phyloP scores from a whole-genome alignment of 1,140 invertebrate species.

The Prorops nasuta region DNA sequence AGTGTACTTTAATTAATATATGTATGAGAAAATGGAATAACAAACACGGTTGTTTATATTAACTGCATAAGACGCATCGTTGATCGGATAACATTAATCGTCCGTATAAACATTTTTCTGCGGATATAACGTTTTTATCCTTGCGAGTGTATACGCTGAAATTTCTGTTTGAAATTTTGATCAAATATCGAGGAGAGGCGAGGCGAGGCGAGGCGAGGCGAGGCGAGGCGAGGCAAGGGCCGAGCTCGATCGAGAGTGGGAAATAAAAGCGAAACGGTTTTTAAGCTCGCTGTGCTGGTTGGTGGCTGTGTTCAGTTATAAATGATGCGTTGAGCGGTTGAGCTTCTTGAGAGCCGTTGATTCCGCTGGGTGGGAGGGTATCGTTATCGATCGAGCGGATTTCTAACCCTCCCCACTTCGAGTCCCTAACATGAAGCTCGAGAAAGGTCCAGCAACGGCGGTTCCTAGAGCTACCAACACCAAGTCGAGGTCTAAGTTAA shows the following conservation, averaged over 20 bases:
- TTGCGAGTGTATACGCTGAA: background rate
- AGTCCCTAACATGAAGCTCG: background rate
- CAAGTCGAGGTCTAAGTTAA: slow-evolving; percentile 12
- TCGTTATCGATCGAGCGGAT: too few species aligned
- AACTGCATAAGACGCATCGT: too few species aligned
- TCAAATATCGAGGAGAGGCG: background rate
- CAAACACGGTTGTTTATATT: too few species aligned
- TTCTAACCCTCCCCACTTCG: too few species aligned
- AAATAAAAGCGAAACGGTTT: background rate
- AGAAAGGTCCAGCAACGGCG: background rate
- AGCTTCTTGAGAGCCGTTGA: too few species aligned
- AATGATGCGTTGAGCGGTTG: too few species aligned
- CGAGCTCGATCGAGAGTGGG: background rate
- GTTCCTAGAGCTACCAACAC: background rate
- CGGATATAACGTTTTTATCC: background rate
- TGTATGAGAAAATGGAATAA: too few species aligned
- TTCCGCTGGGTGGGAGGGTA: too few species aligned
- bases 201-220: too few species aligned
- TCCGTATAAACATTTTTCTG: background rate
- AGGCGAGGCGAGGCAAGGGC: too few species aligned
- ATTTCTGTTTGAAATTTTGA: background rate
- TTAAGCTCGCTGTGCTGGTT: background rate
- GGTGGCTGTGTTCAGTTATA: background rate
- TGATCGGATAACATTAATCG: too few species aligned
- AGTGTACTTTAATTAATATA: too few species aligned